Base-by-base conservation (phyloP, 2,113 vertebrate species). In the Anarrhichthys ocellatus region DNA sequence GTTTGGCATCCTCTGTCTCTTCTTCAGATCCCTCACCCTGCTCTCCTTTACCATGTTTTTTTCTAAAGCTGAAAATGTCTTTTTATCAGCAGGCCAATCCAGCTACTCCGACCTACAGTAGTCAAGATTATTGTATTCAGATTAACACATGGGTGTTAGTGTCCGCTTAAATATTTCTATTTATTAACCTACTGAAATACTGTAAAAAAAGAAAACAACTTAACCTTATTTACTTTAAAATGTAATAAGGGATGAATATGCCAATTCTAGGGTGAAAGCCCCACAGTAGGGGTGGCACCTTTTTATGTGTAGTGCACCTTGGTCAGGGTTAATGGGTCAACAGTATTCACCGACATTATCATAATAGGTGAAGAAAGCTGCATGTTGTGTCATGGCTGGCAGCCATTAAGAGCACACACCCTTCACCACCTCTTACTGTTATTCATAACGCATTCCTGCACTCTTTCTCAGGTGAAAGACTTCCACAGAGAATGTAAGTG, bases 291-390 rank as follows among this genome's bases (percentile, higher is more conserved):
- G 54, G 24, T 54, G 50, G 18, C 20, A 54, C 18, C 50, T 22
- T n/a, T n/a, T 6, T 48, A 6, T 48, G 5, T 58, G 14, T 4
- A 0, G 4, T 10, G 4, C 50, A 79, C 71, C 67, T 63, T 65
- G 5, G 9, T 46, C 18, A n/a, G 22, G 74, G 74, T 71, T 40
- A 72, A 58, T 48, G 14, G 80, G 67, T 80, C 44, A 66, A 65
- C 46, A 24, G 6, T 54, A 74, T 70, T 69, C 76, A 66, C 18
- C 44, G 22, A 24, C 32, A 48, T 80, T 59, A 80, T 58, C n/a
- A 80, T 73, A 76, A 80, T 42, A 71, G 5, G 42, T 72, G 29
- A 65, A 36, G 10, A 14, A 29, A 42, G 27, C 18, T 10, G n/a
- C 4, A 54, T 48, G n/a, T 10, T 42, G 15, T n/a, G 18, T 36